Percentiles rank a stretch among this genome's conserved stretches.
Conservation (phyloP, 1,140 invertebrate genomes). For the Hycleus cichorii region DNA sequence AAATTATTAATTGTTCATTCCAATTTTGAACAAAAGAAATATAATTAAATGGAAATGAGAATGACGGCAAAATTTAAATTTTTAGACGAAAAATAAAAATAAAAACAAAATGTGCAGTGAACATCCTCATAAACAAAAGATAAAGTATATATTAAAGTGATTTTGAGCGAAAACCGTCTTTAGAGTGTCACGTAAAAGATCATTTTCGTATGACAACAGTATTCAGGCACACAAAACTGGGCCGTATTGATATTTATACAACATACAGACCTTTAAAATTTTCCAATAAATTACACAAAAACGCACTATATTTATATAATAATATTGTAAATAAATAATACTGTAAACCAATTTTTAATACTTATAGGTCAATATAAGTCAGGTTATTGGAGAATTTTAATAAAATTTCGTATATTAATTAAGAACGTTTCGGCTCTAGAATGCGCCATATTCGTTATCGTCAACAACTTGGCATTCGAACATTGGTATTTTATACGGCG, state of each 20-base stretch:
- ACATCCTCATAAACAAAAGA: background rate
- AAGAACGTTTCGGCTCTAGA: conserved; percentile 9
- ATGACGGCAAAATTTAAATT: no score
- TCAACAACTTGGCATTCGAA: conserved; percentile 4
- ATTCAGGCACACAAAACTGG: conserved; percentile 30
- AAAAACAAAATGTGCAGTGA: no score
- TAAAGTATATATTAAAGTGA: conserved; percentile 15
- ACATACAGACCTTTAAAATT: conserved; percentile 23
- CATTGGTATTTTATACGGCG: background rate
- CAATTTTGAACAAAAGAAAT: background rate
- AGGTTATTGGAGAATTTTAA: background rate
- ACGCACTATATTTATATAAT: background rate
- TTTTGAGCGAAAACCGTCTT: conserved; percentile 31
- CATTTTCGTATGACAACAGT: conserved; percentile 24
- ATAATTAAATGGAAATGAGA: background rate
- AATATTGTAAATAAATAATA: background rate
- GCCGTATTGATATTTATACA: conserved; percentile 31
- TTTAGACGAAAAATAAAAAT: background rate
- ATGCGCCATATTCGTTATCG: conserved; percentile 10
- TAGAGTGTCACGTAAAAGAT: conserved; percentile 29
- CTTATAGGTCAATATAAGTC: background rate
- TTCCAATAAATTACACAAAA: background rate
- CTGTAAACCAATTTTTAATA: background rate
- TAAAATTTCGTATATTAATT: background rate
- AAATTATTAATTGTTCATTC: background rate